Evolutionary conservation across 1,140 invertebrate genomes (phyloP).

Genomic region (Leucophenga varia): DNA sequence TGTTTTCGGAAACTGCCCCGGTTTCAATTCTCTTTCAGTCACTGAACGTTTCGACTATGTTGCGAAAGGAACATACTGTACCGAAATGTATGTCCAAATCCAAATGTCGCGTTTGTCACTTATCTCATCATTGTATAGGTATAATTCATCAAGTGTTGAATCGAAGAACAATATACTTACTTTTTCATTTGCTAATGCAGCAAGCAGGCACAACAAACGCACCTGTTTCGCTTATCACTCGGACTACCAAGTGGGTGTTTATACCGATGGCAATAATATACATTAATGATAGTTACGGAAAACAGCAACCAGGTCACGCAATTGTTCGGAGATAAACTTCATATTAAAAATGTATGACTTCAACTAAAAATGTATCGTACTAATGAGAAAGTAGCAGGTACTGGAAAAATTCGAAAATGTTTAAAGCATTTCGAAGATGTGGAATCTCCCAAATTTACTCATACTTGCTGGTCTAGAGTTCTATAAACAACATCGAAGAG

Average conservation of each 20-base stretch:
- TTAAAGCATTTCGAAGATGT: neutral
- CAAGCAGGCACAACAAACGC: too few species aligned
- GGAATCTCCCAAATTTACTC: slow-evolving; percentile 18
- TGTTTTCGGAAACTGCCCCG: too few species aligned
- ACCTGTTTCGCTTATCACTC: neutral
- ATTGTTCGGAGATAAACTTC: slow-evolving; percentile 1
- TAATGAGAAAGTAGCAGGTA: neutral
- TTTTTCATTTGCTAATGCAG: neutral
- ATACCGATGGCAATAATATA: neutral
- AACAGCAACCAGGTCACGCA: neutral
- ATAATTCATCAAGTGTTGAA: neutral
- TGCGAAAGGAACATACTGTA: neutral
- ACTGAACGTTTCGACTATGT: too few species aligned
- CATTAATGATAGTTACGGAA: neutral
- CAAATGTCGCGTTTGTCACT: too few species aligned
- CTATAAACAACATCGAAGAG: slow-evolving; percentile 23
- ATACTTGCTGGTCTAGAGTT: slow-evolving; percentile 30
- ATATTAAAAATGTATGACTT: slow-evolving; percentile 1
- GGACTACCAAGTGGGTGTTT: too few species aligned
- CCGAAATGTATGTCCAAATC: neutral
- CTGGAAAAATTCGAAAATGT: neutral
- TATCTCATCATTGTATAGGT: too few species aligned
- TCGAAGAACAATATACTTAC: neutral
- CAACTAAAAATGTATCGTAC: neutral
- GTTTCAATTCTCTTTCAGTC: too few species aligned